Conservation (phyloP, 2,888 invertebrate species). For the Cheilosia impressa region DNA sequence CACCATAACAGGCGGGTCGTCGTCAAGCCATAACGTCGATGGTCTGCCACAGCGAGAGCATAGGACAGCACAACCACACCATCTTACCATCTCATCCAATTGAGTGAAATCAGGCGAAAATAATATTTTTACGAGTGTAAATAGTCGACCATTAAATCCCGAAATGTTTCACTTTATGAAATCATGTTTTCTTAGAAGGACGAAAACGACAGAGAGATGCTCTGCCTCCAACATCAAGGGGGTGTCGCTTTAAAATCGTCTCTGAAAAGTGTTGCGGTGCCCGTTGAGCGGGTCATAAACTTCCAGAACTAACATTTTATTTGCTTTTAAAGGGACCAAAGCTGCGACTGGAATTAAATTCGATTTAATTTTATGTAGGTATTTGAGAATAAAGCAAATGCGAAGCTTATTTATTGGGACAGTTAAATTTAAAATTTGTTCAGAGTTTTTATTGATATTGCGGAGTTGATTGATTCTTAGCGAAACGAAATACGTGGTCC, state of each 20-base stretch:
- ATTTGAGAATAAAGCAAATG: neutral
- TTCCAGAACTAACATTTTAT: slow-evolving; percentile 54
- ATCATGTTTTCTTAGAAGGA: slow-evolving; percentile 42
- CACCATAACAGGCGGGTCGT: slow-evolving; percentile 17
- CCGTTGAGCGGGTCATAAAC: slow-evolving; percentile 38
- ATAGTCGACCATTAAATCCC: slow-evolving; percentile 57
- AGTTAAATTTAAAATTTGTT: slow-evolving; percentile 29
- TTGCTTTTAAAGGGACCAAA: slow-evolving; percentile 42
- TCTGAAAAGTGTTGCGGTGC: slow-evolving; percentile 12
- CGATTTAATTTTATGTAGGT: slow-evolving; percentile 47
- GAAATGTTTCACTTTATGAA: slow-evolving; percentile 55
- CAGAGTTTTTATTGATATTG: neutral
- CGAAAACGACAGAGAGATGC: slow-evolving; percentile 1
- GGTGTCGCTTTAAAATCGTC: neutral
- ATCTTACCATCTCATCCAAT: slow-evolving; percentile 46
- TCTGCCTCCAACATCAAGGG: neutral
- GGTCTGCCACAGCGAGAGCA: neutral
- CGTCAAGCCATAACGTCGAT: neutral
- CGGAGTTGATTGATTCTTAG: slow-evolving; percentile 3
- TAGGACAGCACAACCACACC: slow-evolving; percentile 11
- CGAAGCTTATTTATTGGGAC: slow-evolving; percentile 19
- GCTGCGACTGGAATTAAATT: slow-evolving; percentile 37
- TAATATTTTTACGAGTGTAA: slow-evolving; percentile 67
- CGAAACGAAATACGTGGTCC: neutral
- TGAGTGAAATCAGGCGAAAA: slow-evolving; percentile 63